These are phyloP conservation scores for Takifugu bimaculatus DNA, from an alignment of 2,113 vertebrate genomes.

Conservation along the genomic window DNA sequence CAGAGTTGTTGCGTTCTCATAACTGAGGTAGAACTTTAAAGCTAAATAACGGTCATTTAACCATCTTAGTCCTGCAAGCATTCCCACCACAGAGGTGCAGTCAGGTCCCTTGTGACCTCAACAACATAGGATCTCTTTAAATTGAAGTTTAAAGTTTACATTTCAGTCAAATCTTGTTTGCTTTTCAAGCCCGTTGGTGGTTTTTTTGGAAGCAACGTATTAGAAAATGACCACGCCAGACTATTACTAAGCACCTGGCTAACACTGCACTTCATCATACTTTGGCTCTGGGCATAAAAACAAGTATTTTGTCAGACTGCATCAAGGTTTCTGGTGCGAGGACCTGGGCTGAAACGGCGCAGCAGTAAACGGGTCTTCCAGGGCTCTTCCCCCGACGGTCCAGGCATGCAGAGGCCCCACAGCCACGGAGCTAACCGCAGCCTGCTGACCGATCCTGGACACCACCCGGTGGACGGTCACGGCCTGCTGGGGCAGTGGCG, in stretches of 20 bases:
- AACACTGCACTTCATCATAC: slow-evolving; percentile 22
- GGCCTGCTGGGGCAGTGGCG: slow-evolving; percentile 78
- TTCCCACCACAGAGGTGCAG: neutral
- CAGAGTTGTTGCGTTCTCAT: slow-evolving; percentile 11
- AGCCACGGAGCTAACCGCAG: slow-evolving; percentile 83
- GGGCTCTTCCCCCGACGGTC: slow-evolving; percentile 78
- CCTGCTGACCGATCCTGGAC: slow-evolving; percentile 83
- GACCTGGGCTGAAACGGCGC: slow-evolving; percentile 85
- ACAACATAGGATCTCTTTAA: no score
- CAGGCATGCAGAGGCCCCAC: slow-evolving; percentile 83
- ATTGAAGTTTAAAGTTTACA: no score
- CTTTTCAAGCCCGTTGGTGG: no score
- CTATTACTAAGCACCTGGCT: neutral
- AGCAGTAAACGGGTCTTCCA: slow-evolving; percentile 79
- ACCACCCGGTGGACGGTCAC: slow-evolving; percentile 90
- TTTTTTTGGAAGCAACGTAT: no score
- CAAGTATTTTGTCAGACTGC: neutral
- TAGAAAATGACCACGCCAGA: slow-evolving; percentile 1
- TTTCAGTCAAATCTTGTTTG: no score
- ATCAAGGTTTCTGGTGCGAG: slow-evolving; percentile 69
- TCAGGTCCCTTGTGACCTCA: no score
- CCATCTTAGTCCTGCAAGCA: slow-evolving; percentile 26
- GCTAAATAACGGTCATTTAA: slow-evolving; percentile 3
- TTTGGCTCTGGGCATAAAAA: neutral
- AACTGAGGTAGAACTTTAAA: slow-evolving; percentile 55